Evolutionary conservation across 1,140 invertebrate species (phyloP).

Genomic region (Trigoniulus corallinus): DNA sequence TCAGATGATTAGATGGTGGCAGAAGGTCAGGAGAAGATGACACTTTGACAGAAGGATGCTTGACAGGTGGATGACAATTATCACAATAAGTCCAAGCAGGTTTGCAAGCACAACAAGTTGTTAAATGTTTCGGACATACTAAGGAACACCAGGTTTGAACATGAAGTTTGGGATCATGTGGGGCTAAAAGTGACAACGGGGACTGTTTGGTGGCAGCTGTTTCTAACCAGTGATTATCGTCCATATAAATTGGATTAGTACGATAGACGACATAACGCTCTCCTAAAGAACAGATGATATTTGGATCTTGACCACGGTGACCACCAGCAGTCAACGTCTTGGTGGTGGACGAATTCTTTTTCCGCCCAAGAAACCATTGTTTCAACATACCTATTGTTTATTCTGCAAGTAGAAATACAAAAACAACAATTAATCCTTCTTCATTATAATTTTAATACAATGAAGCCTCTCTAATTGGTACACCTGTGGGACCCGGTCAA

Average conservation of each 20-base stretch:
- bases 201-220: background rate
- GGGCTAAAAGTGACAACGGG: too few relatives aligned
- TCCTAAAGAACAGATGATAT: background rate
- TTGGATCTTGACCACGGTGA: background rate
- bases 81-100: background rate
- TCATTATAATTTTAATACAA: too few relatives aligned
- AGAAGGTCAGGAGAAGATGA: too few relatives aligned
- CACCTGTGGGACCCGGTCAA: too few relatives aligned
- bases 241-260: background rate
- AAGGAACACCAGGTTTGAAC: background rate
- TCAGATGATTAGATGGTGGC: background rate
- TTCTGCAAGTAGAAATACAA: too few relatives aligned
- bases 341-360: background rate
- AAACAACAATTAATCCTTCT: too few relatives aligned
- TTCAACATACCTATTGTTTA: background rate
- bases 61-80: background rate
- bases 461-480: too few relatives aligned
- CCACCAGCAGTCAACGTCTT: background rate
- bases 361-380: background rate
- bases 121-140: background rate
- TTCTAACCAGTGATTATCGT: background rate
- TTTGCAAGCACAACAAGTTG: background rate
- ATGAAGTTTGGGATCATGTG: too few relatives aligned
- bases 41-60: background rate
- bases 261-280: background rate